Evolutionary conservation across 2,113 vertebrate species (phyloP), one percentile per base, ranked within the genome.

Genomic region (Tympanuchus pallidicinctus): DNA sequence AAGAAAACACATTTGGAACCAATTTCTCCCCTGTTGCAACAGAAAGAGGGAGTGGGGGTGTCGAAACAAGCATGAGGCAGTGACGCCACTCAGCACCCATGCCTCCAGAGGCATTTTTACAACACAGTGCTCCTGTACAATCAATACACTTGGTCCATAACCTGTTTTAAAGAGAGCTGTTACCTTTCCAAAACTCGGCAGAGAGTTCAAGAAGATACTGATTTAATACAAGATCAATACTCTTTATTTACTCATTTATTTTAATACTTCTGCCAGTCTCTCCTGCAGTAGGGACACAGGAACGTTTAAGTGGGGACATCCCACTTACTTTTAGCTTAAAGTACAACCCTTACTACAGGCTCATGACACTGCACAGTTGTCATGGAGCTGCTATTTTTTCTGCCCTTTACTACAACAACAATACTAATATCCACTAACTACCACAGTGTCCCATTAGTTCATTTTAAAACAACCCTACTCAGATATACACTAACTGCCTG

Each of bases 1-100:
- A 98, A 88, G 95, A 97, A 97, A 98, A 97, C 97, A 97, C 97
- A 97, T 97, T 98, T 97, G 96, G 90, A 97, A 97, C 94, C 95
- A 97, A 98, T 98, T 98, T 98, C 80, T 97, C 66, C 67, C 42
- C 93, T 88, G 90, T 97, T 97, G 97, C 1, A 30, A 96, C 78
- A 97, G 88, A 93, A 96, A 97, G 88, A 57, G 95, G 93, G 91
- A 95, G 94, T 65, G 18, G 1, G 11, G n/a, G 21, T 42, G 30
- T 56, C 27, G 76, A 91, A 70, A 88, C 43, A 48, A 52, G 77
- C 60, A 56, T 20, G 63, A 94, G 91, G 93, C 32, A 88, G 56
- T 69, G 90, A 95, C 61, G 89, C 78, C 69, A 93, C 38, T 50
- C 57, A 92, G 85, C 92, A 81, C 70, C 77, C 72, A 27, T 92